phyloP scores from a whole-genome alignment of 2,888 invertebrate species.

The Epiblema foenella region DNA sequence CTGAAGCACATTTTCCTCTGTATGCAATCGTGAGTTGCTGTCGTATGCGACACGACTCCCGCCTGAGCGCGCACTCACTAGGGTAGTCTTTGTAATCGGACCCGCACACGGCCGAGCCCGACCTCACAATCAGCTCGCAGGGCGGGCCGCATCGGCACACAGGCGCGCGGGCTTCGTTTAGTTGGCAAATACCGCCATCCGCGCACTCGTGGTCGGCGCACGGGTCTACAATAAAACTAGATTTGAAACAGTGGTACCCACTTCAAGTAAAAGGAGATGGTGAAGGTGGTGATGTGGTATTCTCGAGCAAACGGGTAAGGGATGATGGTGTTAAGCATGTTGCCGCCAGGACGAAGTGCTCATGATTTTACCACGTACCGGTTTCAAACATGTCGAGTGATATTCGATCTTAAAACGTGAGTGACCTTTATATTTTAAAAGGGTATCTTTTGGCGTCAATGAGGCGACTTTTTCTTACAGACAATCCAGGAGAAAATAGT shows the following conservation, averaged over 20 bases:
- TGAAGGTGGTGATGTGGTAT: too few species aligned
- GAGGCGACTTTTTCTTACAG: too few species aligned
- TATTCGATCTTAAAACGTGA: too few species aligned
- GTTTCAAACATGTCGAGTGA: too few species aligned
- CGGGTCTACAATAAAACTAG: constrained; percentile 87
- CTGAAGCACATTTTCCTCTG: constrained; percentile 92
- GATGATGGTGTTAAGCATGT: too few species aligned
- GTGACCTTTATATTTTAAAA: too few species aligned
- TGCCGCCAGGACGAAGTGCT: too few species aligned
- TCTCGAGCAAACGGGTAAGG: too few species aligned
- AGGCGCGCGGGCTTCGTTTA: constrained; percentile 91
- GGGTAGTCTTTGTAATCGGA: constrained; percentile 92
- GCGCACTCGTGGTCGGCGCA: constrained; percentile 91
- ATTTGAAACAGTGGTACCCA: neutral
- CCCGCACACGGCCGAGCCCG: constrained; percentile 88
- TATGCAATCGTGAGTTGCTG: constrained; percentile 91
- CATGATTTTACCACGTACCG: too few species aligned
- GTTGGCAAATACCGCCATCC: constrained; percentile 92
- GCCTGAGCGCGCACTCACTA: constrained; percentile 91
- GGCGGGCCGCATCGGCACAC: constrained; percentile 92
- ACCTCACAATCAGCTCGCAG: constrained; percentile 89
- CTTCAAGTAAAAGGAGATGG: too few species aligned
- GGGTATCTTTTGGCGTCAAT: too few species aligned
- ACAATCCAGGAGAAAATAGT: too few species aligned
- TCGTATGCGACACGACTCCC: constrained; percentile 91